Percentiles rank a stretch among this genome's conserved stretches.
phyloP scores from a whole-genome alignment of 2,797 vertebrate genomes.

The Lagocephalus sceleratus region DNA sequence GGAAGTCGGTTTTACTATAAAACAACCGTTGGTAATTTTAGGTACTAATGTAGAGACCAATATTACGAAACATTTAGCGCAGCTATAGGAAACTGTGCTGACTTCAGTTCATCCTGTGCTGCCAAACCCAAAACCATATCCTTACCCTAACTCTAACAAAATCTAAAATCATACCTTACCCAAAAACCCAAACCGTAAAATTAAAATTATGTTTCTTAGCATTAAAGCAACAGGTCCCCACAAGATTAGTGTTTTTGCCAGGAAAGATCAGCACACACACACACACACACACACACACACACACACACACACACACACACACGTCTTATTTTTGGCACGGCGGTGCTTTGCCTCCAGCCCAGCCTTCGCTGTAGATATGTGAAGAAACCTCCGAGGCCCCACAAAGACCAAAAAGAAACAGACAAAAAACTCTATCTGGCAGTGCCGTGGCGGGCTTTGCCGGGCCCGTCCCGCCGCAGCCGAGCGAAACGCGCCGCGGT shows the following conservation, averaged over 20 bases:
- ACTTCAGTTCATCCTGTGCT: too few species aligned
- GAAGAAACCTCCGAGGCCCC: constrained; percentile 80
- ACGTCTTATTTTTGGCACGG: constrained; percentile 77
- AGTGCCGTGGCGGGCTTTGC: constrained; percentile 79
- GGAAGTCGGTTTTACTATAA: constrained; percentile 37
- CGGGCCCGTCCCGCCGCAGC: constrained; percentile 83
- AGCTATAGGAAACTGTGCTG: too few species aligned
- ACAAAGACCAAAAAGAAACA: constrained; percentile 79
- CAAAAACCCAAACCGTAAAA: constrained; percentile 1
- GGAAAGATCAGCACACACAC: constrained; percentile 19
- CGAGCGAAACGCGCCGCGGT: constrained; percentile 80
- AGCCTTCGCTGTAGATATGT: constrained; percentile 78
- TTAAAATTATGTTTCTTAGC: too few species aligned
- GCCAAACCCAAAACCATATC: too few species aligned
- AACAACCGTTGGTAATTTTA: constrained; percentile 43
- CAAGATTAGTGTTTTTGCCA: too few species aligned
- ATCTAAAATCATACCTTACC: too few species aligned
- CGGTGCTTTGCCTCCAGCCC: constrained; percentile 74
- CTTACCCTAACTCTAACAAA: too few species aligned
- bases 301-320: constrained; percentile 50
- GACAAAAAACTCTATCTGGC: constrained; percentile 76
- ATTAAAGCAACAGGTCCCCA: too few species aligned
- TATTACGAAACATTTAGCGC: constrained; percentile 14
- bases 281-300: constrained; percentile 50
- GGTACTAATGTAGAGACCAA: constrained; percentile 27